Evolutionary conservation across 2,888 invertebrate genomes (phyloP).

Genomic region (Dasysyrphus albostriatus): DNA sequence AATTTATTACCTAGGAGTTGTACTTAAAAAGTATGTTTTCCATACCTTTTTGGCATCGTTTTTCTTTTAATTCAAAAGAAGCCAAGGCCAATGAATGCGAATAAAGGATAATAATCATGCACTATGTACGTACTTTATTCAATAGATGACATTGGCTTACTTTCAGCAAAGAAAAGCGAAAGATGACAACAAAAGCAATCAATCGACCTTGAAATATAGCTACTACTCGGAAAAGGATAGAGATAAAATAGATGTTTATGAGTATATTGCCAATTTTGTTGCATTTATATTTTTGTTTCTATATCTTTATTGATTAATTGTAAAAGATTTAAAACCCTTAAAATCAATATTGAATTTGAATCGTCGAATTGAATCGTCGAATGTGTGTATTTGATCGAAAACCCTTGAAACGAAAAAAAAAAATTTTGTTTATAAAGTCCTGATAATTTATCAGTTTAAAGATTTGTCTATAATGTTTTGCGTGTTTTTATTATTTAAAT

Average conservation of each 20-base stretch:
- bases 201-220: slow-evolving; percentile 45
- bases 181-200: slow-evolving; percentile 34
- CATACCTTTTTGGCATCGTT: neutral
- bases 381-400: neutral
- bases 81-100: neutral
- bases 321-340: neutral
- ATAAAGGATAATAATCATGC: neutral
- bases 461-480: neutral
- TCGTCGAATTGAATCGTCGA: too few relatives aligned
- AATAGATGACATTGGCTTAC: slow-evolving; percentile 35
- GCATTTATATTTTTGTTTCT: neutral
- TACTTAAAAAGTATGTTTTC: neutral
- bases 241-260: slow-evolving; percentile 23
- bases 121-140: neutral
- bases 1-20: too few relatives aligned
- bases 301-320: slow-evolving; percentile 1
- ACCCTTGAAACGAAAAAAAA: neutral
- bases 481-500: neutral
- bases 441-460: neutral
- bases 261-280: slow-evolving; percentile 19
- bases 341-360: too few relatives aligned
- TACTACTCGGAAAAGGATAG: slow-evolving; percentile 26
- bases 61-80: too few relatives aligned
- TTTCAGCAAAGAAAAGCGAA: slow-evolving; percentile 10
- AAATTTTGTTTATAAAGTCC: neutral